Conservation (phyloP, 2,113 vertebrate species). For the Gymnogyps californianus region DNA sequence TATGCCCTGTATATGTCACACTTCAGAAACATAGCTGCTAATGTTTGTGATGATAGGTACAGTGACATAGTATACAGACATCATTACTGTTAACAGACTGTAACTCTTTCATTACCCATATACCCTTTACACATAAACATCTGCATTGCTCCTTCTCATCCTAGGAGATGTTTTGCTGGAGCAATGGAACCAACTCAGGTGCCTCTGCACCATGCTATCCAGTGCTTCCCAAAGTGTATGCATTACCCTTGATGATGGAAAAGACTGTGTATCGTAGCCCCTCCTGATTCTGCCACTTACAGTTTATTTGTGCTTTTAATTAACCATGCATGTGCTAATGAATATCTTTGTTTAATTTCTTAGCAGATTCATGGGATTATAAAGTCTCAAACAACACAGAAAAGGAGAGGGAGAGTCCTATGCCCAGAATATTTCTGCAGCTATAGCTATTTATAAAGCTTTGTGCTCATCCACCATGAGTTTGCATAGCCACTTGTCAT, state of each 20-base stretch:
- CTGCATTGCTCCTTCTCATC: neutral
- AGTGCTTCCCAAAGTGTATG: neutral
- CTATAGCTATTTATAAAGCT: neutral
- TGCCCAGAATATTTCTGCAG: neutral
- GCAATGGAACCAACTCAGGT: neutral
- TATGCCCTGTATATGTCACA: neutral
- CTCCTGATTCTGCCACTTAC: neutral
- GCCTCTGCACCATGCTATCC: neutral
- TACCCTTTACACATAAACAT: neutral
- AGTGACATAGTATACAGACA: neutral
- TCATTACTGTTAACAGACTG: neutral
- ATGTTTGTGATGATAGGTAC: neutral
- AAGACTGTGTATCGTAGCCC: fast-evolving
- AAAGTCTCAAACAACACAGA: neutral
- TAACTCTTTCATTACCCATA: neutral
- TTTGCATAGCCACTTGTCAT: neutral
- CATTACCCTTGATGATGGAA: neutral
- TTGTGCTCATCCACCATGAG: neutral
- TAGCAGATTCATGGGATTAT: neutral
- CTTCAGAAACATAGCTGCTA: neutral
- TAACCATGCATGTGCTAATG: neutral
- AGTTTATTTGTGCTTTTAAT: neutral
- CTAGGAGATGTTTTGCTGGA: neutral
- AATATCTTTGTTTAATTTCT: neutral
- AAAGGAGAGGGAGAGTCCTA: neutral